Base-by-base conservation (phyloP, 1,140 invertebrate species). In the Dreissena polymorpha region DNA sequence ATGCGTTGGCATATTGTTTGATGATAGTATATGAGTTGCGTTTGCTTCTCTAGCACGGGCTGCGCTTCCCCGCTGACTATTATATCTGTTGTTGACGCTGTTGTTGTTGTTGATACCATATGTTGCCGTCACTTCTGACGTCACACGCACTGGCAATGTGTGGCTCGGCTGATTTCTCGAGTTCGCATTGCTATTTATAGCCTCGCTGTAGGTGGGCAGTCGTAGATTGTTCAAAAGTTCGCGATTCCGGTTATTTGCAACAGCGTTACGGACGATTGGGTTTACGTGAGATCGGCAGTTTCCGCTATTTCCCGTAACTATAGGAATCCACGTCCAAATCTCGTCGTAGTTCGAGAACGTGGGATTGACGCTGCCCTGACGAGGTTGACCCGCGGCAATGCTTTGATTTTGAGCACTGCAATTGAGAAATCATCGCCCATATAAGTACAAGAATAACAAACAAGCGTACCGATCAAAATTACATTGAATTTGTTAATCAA, bases 291-390 rank as follows among this genome's bases (percentile, higher is more conserved):
- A 25, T 67, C 64, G 70, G 71, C 79, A 82, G 25, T 73, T 67
- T 23, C 39, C 79, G 57, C 69, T 13, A 39, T 71, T 63, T 29
- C 64, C 81, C 53, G 72, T 83, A 63, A 83, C 51, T 25, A 83
- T 73, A 0, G 81, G 81, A 71, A 83, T 83, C 81, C 81, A 83
- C 6, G 81, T 83, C 81, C 81, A 83, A 51, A 83, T 83, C 39
- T 83, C 81, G 67, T 83, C 81, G 49, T 83, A 83, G 14, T n/a
- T 60, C 10, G 81, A 68, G 27, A 83, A 83, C 25, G 67, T 83
- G 51, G 81, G 81, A 64, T 83, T 83, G 16, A 83, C 81, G 16
- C 81, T 73, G 27, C 81, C 80, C 23, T 83, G 80, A n/a, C 60
- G 21, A 27, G 79, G 79, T n/a, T 65, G n/a, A 18, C 50, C 73